phyloP scores from a whole-genome alignment of 1,140 invertebrate species.

The Drosophila mauritiana region DNA sequence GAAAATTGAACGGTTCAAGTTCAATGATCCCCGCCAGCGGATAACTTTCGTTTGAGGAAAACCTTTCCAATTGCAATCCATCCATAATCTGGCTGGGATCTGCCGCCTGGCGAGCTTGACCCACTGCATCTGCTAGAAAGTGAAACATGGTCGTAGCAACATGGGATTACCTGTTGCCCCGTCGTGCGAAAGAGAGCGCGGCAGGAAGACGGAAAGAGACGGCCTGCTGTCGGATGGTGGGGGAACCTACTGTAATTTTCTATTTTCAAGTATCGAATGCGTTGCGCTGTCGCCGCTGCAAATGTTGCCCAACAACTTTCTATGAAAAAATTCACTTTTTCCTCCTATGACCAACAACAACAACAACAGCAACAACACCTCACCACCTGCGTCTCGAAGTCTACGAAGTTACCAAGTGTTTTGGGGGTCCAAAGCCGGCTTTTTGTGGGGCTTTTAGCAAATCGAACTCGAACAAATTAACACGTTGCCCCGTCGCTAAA shows the following conservation, averaged over 20 bases:
- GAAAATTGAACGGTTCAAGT: background rate
- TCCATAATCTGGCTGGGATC: conserved; percentile 22
- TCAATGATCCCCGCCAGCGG: conserved; percentile 12
- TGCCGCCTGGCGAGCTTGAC: conserved; percentile 20
- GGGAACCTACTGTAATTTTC: conserved; percentile 61
- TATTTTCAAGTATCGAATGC: conserved; percentile 76
- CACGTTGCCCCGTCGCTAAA: conserved; percentile 50
- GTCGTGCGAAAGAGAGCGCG: background rate
- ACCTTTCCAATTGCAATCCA: conserved; percentile 46
- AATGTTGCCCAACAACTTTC: conserved; percentile 82
- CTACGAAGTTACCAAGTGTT: background rate
- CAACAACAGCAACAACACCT: too few species aligned
- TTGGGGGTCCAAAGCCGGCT: conserved; percentile 51
- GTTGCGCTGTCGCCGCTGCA: conserved; percentile 46
- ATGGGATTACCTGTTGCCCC: conserved; percentile 9
- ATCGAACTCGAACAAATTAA: conserved; percentile 68
- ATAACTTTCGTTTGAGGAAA: conserved; percentile 38
- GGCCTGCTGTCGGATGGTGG: background rate
- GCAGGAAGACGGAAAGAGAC: conserved; percentile 28
- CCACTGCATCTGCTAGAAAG: conserved; percentile 46
- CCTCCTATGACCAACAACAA: conserved; percentile 36
- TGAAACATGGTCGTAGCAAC: conserved; percentile 24
- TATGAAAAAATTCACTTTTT: conserved; percentile 83
- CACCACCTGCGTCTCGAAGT: conserved; percentile 19
- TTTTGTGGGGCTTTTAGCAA: conserved; percentile 56